phyloP scores from a whole-genome alignment of 2,797 vertebrate species.

The Pipistrellus nathusii region DNA sequence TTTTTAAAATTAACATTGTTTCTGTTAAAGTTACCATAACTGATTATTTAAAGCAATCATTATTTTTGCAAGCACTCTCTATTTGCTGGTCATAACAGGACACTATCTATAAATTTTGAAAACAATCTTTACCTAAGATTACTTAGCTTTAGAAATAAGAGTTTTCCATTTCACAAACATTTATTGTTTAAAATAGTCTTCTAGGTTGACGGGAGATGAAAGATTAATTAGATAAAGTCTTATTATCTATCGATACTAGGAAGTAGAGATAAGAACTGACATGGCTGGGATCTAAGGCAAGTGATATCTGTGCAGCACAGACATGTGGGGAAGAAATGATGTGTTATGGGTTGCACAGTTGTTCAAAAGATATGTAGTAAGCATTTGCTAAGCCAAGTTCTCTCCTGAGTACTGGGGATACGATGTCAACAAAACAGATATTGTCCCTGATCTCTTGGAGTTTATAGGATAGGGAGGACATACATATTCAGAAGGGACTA shows the following conservation, averaged over 20 bases:
- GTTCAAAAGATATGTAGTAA: background rate
- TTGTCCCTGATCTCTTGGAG: background rate
- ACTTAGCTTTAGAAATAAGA: constrained; percentile 53
- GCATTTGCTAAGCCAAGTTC: background rate
- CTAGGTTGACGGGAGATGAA: background rate
- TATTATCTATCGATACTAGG: background rate
- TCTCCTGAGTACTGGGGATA: background rate
- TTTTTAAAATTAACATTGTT: constrained; percentile 4
- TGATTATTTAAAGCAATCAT: background rate
- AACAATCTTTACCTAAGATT: background rate
- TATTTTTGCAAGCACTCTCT: background rate
- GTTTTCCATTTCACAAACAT: constrained; percentile 17
- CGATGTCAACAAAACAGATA: background rate
- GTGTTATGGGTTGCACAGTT: background rate
- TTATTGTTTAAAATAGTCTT: background rate
- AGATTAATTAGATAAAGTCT: background rate
- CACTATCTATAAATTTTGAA: background rate
- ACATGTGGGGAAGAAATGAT: background rate
- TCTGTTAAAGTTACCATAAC: background rate
- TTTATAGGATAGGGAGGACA: background rate
- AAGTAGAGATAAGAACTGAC: background rate
- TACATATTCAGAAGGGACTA: background rate
- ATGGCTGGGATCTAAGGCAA: background rate
- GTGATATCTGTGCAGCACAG: background rate
- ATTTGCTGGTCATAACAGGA: background rate